A percentile compares a stretch with the other conserved stretches of the same genome.
Conservation (phyloP, 2,113 vertebrate species). For the Aldabrachelys gigantea region DNA sequence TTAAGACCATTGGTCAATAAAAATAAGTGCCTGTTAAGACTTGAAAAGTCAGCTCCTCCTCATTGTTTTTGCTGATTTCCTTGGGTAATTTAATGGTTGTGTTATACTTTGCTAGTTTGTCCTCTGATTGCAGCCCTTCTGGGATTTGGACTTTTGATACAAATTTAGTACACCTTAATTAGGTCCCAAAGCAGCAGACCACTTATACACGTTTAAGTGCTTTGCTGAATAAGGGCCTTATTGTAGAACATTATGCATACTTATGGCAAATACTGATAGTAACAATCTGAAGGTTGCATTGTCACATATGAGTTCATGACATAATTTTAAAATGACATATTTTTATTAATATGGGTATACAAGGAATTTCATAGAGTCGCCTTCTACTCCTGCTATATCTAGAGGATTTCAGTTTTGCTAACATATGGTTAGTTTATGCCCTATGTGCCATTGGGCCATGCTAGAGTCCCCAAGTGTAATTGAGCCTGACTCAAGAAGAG, state of each 20-base stretch:
- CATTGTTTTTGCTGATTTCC: neutral
- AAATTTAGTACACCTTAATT: neutral
- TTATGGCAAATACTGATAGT: neutral
- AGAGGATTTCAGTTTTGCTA: neutral
- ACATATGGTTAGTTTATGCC: neutral
- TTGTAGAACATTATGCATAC: neutral
- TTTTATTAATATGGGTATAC: neutral
- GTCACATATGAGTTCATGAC: neutral
- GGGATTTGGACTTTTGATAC: neutral
- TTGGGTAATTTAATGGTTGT: neutral
- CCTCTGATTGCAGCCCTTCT: neutral
- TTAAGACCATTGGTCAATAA: neutral
- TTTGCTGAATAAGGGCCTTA: neutral
- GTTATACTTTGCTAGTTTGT: neutral
- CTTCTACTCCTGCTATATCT: neutral
- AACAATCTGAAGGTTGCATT: neutral
- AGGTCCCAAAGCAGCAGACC: neutral
- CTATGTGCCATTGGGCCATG: neutral
- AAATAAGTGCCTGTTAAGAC: neutral
- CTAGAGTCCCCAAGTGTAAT: neutral
- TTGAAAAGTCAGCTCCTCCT: neutral
- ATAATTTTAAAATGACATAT: neutral
- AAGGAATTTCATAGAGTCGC: neutral
- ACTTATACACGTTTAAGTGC: neutral
- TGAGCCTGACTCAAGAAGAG: neutral